Evolutionary conservation across 1,140 invertebrate genomes (phyloP).

Genomic region (Papilio helenus): DNA sequence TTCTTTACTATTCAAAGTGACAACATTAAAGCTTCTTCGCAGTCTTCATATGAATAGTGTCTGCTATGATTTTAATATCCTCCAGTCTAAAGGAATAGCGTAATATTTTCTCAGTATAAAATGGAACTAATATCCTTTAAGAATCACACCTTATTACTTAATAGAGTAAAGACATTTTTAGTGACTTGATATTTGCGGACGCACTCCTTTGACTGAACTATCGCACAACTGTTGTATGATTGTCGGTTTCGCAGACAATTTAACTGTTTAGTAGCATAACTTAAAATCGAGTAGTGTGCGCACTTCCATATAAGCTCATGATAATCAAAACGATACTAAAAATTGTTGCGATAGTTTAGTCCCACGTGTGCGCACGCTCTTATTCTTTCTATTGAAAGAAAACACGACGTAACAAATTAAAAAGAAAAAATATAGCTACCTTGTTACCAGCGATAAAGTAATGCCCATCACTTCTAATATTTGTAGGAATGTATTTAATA

Average conservation of each 20-base stretch:
- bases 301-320: too few species aligned
- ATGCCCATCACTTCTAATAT: neutral
- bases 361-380: too few species aligned
- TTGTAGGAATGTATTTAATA: neutral
- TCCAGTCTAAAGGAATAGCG: neutral
- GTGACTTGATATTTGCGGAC: too few species aligned
- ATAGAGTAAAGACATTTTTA: neutral
- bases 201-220: too few species aligned
- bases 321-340: too few species aligned
- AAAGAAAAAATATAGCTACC: neutral
- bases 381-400: neutral
- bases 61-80: neutral
- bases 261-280: too few species aligned
- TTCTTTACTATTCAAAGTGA: slow-evolving; percentile 18
- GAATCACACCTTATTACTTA: neutral
- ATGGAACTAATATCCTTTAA: neutral
- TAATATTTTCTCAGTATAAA: neutral
- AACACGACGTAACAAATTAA: neutral
- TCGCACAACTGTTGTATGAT: too few species aligned
- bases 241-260: too few species aligned
- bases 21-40: neutral
- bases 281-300: too few species aligned
- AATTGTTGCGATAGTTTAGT: too few species aligned
- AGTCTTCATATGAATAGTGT: neutral
- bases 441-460: neutral